Evolutionary conservation across 2,888 invertebrate species (phyloP), one percentile per base, ranked within the genome.

Genomic region (Epirrita christyi): DNA sequence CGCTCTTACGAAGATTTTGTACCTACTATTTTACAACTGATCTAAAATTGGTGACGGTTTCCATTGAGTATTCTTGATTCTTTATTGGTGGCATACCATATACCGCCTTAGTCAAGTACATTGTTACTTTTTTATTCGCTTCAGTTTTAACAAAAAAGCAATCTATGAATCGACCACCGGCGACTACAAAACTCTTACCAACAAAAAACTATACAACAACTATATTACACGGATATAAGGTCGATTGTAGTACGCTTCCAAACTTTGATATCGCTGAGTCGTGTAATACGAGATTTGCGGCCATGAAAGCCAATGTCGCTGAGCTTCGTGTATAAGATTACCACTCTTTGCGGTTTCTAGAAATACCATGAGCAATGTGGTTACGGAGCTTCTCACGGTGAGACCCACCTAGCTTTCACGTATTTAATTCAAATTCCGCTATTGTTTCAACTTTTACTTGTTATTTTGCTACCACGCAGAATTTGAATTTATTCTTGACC

Each of bases 241-340:
- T 75, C 66, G 66, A 72, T 70, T 70, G 64, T 86, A 59, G 76
- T 62, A 59, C 53, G 67, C 51, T 67, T 66, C 53, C 44, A 38
- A 56, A 61, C 71, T 71, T 70, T 38, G 56, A 63, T 66, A 63
- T 63, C 62, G 58, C 62, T 66, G 4, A 60, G 67, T 69, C 73
- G 73, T 78, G 91, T 89, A 91, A 92, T 81, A 80, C 75, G 86
- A 92, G 86, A 88, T 84, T 82, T 82, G 87, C 80, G 87, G 84
- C 85, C 80, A 80, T 83, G 86, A 89, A 92, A 88, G 82, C 80
- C 85, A 88, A 83, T 89, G 90, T 90, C 88, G 86, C 85, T 90
- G 88, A 85, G 91, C 90, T 90, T 92, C 83, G 83, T 84, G 87
- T 90, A 91, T 92, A 85, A 85, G 85, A 87, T 92, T 92, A 89